Conservation (phyloP, 1,140 invertebrate species). For the Drosophila pseudoananassae region DNA sequence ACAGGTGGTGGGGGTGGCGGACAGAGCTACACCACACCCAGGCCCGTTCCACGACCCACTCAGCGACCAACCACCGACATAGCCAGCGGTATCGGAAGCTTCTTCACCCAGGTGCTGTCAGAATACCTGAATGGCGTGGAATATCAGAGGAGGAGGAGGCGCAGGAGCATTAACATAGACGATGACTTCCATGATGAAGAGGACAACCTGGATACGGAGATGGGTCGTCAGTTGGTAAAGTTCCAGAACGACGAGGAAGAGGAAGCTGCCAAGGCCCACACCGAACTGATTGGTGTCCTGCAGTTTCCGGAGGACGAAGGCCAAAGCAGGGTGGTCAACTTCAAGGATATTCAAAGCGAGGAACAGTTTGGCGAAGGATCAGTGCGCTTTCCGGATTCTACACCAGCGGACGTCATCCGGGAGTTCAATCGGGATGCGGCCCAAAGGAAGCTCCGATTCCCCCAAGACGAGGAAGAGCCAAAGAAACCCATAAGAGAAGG, state of each 20-base stretch:
- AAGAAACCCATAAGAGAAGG: constrained; percentile 17
- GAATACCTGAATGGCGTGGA: constrained; percentile 77
- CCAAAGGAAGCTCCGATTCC: constrained; percentile 72
- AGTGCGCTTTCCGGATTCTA: constrained; percentile 70
- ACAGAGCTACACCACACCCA: constrained; percentile 41
- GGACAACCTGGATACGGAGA: constrained; percentile 71
- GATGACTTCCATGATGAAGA: constrained; percentile 77
- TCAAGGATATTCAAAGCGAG: constrained; percentile 61
- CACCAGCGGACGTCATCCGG: constrained; percentile 58
- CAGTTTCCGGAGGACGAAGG: constrained; percentile 60
- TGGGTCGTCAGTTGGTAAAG: constrained; percentile 36
- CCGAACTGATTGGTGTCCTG: constrained; percentile 67
- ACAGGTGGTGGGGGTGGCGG: constrained; percentile 60
- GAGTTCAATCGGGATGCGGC: constrained; percentile 71
- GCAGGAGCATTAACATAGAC: constrained; percentile 53
- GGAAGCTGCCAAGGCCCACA: constrained; percentile 62
- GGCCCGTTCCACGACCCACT: constrained; percentile 55
- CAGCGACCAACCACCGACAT: constrained; percentile 68
- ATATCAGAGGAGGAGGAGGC: constrained; percentile 56
- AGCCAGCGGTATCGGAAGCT: constrained; percentile 75
- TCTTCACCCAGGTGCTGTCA: constrained; percentile 75
- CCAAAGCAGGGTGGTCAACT: constrained; percentile 61
- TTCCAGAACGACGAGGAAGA: constrained; percentile 68
- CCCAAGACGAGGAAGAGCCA: constrained; percentile 35
- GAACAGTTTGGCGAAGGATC: constrained; percentile 25